phyloP scores from a whole-genome alignment of 2,113 vertebrate species.

The Hassar affinis region DNA sequence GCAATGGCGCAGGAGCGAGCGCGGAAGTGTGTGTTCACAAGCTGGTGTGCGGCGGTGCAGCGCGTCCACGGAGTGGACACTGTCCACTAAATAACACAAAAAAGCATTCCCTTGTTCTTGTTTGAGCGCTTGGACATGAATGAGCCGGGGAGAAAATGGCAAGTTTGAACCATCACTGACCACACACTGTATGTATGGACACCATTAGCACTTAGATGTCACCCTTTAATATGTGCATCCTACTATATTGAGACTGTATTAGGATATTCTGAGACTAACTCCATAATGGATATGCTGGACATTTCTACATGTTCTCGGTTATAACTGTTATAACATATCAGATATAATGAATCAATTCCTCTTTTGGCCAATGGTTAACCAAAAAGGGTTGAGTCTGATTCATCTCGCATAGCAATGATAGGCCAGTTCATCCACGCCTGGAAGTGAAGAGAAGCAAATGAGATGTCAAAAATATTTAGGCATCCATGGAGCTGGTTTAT shows the following conservation, averaged over 20 bases:
- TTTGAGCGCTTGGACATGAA: not conserved
- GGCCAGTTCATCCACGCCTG: not conserved
- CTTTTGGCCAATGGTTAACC: too few species aligned
- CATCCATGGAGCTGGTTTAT: not conserved
- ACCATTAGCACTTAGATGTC: too few species aligned
- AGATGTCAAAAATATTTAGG: not conserved
- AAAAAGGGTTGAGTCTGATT: not conserved
- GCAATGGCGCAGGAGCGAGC: slow-evolving; percentile 27
- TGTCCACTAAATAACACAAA: not conserved
- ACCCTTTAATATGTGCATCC: too few species aligned
- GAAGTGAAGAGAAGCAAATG: not conserved
- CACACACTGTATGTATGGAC: too few species aligned
- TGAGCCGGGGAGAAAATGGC: too few species aligned
- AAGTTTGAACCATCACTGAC: too few species aligned
- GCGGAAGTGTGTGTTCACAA: slow-evolving; percentile 24
- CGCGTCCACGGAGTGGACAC: not conserved
- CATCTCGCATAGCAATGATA: not conserved
- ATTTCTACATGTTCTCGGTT: too few species aligned
- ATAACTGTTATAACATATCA: too few species aligned
- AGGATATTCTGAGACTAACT: not conserved
- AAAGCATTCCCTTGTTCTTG: too few species aligned
- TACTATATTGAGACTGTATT: not conserved
- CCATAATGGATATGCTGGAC: not conserved
- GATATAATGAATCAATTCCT: not conserved
- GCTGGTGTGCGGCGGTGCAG: not conserved